Percentiles rank a stretch among this genome's conserved stretches.
Evolutionary conservation across 2,797 vertebrate species (phyloP).

Genomic region (Phoxinus dragarum): DNA sequence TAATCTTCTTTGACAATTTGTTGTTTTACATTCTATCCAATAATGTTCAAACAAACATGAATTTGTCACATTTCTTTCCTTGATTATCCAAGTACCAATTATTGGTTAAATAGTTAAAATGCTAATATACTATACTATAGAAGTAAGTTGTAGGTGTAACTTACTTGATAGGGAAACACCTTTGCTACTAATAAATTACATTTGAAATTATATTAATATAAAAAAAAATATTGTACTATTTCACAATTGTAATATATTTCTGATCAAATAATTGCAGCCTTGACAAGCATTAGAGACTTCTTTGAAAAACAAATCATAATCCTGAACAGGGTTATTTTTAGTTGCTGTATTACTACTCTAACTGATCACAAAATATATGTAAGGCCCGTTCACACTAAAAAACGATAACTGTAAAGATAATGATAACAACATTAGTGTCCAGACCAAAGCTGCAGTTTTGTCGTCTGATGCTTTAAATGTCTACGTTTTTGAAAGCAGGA

Average conservation of each 20-base stretch:
- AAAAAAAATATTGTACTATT: neutral
- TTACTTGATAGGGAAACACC: neutral
- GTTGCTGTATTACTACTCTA: neutral
- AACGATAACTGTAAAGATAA: neutral
- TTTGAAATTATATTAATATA: neutral
- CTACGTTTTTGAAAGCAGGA: neutral
- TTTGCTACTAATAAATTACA: neutral
- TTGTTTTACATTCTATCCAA: neutral
- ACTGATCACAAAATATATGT: neutral
- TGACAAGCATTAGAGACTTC: too few species aligned
- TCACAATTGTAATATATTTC: neutral
- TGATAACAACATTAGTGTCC: neutral
- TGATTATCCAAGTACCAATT: neutral
- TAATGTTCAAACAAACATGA: neutral
- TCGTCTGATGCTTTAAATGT: neutral
- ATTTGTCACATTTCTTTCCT: neutral
- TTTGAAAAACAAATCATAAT: neutral
- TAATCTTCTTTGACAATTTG: neutral
- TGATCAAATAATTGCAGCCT: neutral
- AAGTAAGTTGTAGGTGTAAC: neutral
- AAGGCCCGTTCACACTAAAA: neutral
- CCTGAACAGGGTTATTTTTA: constrained; percentile 2
- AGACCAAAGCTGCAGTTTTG: neutral
- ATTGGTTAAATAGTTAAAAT: neutral
- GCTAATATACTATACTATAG: neutral